Percentiles rank a stretch among this genome's conserved stretches.
Conservation (phyloP, 1,140 invertebrate genomes). For the Augochlora pura region DNA sequence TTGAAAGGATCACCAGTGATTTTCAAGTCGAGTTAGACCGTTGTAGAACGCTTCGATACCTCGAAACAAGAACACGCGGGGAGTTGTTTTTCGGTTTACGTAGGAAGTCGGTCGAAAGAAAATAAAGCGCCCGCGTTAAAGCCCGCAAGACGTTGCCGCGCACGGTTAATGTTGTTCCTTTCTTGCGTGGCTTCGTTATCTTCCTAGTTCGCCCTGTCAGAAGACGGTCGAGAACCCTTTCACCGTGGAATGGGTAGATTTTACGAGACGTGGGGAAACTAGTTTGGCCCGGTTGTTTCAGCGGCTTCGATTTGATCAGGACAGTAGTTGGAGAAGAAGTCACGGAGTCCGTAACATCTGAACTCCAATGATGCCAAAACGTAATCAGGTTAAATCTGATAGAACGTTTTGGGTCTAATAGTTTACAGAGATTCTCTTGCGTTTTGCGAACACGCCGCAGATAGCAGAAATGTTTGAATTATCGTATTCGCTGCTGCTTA, state of each 20-base stretch:
- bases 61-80: background rate
- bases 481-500: too few relatives aligned
- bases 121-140: slow-evolving; percentile 15
- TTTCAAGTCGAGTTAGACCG: slow-evolving; percentile 61
- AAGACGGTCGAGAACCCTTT: slow-evolving; percentile 9
- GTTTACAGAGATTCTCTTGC: too few relatives aligned
- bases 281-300: slow-evolving; percentile 22
- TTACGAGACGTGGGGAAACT: slow-evolving; percentile 31
- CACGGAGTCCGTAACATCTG: background rate
- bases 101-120: slow-evolving; percentile 9
- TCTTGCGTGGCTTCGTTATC: slow-evolving; percentile 19
- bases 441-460: too few relatives aligned
- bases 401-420: background rate
- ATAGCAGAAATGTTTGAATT: too few relatives aligned
- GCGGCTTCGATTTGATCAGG: slow-evolving; percentile 32
- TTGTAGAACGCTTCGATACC: slow-evolving; percentile 53
- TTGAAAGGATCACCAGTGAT: slow-evolving; percentile 2
- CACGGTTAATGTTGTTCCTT: slow-evolving; percentile 15
- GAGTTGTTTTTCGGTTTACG: background rate
- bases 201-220: slow-evolving; percentile 1
- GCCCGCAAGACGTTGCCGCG: slow-evolving; percentile 4
- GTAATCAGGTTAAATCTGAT: slow-evolving; percentile 1
- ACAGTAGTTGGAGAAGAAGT: slow-evolving; percentile 13
- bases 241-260: background rate
- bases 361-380: background rate